Evolutionary conservation across 2,113 vertebrate genomes (phyloP).

Genomic region (Sturnus vulgaris): DNA sequence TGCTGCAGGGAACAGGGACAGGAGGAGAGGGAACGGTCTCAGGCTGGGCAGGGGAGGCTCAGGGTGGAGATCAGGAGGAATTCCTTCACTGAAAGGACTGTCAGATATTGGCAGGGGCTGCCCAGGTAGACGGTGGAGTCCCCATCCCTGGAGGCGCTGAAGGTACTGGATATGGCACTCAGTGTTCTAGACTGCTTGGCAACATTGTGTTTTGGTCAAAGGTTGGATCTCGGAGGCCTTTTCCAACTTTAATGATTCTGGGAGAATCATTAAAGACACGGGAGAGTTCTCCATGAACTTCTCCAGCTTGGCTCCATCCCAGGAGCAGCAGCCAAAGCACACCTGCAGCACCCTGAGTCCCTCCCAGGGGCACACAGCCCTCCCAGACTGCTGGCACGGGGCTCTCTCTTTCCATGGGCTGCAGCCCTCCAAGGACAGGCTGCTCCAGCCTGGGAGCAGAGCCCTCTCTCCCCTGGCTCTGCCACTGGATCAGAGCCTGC

Average conservation of each 20-base stretch:
- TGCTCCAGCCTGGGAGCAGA: no score
- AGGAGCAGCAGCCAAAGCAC: no score
- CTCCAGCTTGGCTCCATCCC: no score
- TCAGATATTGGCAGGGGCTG: not conserved
- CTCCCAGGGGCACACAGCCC: no score
- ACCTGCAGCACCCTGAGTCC: no score
- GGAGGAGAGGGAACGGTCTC: not conserved
- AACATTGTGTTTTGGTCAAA: not conserved
- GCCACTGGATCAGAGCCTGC: no score
- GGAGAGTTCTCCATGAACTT: no score
- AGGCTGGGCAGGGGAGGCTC: not conserved
- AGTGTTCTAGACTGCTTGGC: not conserved
- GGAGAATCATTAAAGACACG: no score
- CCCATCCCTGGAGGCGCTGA: not conserved
- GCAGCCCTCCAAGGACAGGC: no score
- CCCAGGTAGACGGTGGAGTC: not conserved
- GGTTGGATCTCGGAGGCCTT: not conserved
- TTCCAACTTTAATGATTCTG: not conserved
- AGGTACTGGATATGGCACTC: not conserved
- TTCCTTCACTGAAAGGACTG: not conserved
- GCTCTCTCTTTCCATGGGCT: no score
- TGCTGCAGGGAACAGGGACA: not conserved
- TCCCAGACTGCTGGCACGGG: no score
- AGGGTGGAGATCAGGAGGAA: not conserved
- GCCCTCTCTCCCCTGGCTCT: no score